Percentiles rank a stretch among this genome's conserved stretches.
Conservation (phyloP, 2,797 vertebrate species). For the Sciaenops ocellatus region DNA sequence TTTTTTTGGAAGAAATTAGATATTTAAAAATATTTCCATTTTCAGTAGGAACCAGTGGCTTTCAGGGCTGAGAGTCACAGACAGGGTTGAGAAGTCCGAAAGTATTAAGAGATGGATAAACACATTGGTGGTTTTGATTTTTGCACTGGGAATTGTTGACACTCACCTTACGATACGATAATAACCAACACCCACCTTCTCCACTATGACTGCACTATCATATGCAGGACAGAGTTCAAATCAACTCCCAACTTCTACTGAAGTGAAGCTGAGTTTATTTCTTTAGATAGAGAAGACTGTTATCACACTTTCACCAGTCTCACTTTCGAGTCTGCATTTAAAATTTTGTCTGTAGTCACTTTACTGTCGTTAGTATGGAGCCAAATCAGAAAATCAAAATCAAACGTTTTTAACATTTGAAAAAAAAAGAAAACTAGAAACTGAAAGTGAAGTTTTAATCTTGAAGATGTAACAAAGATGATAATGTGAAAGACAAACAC, state of each 20-base stretch:
- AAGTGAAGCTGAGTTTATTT: not conserved
- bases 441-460: too few relatives aligned
- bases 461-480: too few relatives aligned
- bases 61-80: not conserved
- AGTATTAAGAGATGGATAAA: not conserved
- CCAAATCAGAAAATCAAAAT: too few relatives aligned
- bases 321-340: not conserved
- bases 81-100: not conserved
- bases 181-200: too few relatives aligned
- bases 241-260: too few relatives aligned
- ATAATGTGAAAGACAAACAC: too few relatives aligned
- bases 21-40: not conserved
- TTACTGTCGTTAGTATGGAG: not conserved
- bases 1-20: too few relatives aligned
- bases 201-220: too few relatives aligned
- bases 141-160: not conserved
- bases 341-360: not conserved
- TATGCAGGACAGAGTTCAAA: too few relatives aligned
- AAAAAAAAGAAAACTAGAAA: too few relatives aligned
- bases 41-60: not conserved
- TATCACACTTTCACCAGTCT: not conserved
- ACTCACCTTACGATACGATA: too few relatives aligned
- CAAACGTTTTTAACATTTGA: too few relatives aligned
- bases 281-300: not conserved
- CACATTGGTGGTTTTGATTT: not conserved